Base-by-base conservation (phyloP, 2,113 vertebrate genomes). In the Atlantisia rogersi region DNA sequence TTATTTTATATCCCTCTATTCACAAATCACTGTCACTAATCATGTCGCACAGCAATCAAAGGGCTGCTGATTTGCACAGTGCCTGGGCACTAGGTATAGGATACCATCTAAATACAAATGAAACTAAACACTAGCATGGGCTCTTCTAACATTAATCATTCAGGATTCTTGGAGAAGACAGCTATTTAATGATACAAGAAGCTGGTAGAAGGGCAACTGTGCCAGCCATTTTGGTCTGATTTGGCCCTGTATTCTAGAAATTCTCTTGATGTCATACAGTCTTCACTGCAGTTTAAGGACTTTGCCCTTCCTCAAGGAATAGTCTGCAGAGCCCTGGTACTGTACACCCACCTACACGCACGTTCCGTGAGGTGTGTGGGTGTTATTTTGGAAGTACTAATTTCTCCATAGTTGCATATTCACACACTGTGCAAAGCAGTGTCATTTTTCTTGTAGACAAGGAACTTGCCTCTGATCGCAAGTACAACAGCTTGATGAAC, bases 81-180 rank as follows among this genome's bases (percentile, higher is more conserved):
- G 94, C 80, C 56, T n/a, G 64, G 92, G 94, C 55, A 37, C 7
- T 64, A 67, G 74, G 52, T 94, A 15, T 79, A 73, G 32, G 32
- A 90, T 52, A 77, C 53, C 35, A 96, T 64, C 64, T 69, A 94
- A 90, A 92, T 40, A 92, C 74, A 96, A 96, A 97, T 94, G 91
- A 96, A 97, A 96, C 46, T 82, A 75, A 96, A 96, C 6, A 19
- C 6, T 53, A 87, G 63, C 68, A 83, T 7, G 52, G 6, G 65
- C 32, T 75, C 31, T 12, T 91, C 73, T 58, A 85, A 86, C 59
- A 95, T 88, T 96, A 94, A 91, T 95, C 93, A 97, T 60, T 92
- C 7, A 31, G 73, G 58, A 63, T 86, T 85, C 88, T 59, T 95
- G 88, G 80, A 91, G 31, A 82, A 91, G 65, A 58, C 79, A 95